Percentiles rank a stretch among this genome's conserved stretches.
These are phyloP conservation scores for Rhogogaster chlorosoma DNA, from an alignment of 2,888 invertebrate genomes.

Conservation along the genomic window DNA sequence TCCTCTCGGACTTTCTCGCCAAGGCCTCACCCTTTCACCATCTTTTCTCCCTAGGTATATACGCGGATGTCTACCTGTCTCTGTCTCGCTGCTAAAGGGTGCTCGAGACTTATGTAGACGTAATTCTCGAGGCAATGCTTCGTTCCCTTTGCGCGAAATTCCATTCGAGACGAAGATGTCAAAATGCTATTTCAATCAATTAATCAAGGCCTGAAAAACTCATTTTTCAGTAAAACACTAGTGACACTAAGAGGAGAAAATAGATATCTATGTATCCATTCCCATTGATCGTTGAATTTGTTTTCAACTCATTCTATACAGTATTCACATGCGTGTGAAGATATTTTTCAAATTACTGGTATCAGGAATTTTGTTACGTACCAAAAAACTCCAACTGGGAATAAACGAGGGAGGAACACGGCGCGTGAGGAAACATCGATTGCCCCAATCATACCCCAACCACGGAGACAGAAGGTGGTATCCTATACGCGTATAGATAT, in stretches of 20 bases:
- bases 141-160: not conserved
- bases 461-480: not conserved
- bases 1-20: not conserved
- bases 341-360: not conserved
- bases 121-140: not conserved
- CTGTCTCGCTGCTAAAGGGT: not conserved
- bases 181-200: not conserved
- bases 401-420: not conserved
- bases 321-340: not conserved
- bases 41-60: not conserved
- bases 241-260: not conserved
- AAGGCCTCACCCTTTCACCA: slow-evolving; percentile 21
- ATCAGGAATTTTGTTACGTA: not conserved
- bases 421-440: not conserved
- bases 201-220: not conserved
- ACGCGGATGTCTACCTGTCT: not conserved
- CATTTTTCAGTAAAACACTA: not conserved
- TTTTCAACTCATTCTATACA: not conserved
- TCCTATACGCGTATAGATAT: not conserved
- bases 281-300: not conserved
- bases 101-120: not conserved
- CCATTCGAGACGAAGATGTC: not conserved
- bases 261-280: not conserved
- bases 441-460: not conserved
- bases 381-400: not conserved